Evolutionary conservation across 2,797 vertebrate species (phyloP).

Genomic region (Pseudopleuronectes americanus): DNA sequence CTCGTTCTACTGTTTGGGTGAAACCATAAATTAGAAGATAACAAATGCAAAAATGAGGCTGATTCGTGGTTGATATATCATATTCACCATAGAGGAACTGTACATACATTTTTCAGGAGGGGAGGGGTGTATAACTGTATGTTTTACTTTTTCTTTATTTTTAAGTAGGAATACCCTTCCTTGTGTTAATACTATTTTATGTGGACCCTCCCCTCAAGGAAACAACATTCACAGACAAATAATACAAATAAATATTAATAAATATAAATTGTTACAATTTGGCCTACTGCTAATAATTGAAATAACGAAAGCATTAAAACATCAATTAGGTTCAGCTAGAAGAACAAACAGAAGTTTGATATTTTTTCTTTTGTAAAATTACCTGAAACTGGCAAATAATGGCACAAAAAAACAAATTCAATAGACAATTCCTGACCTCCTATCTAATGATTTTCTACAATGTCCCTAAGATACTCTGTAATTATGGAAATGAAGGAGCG

Average conservation of each 20-base stretch:
- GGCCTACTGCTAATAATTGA: too few species aligned
- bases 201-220: too few species aligned
- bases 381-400: too few species aligned
- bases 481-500: background rate
- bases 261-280: background rate
- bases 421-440: too few species aligned
- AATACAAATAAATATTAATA: too few species aligned
- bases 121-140: background rate
- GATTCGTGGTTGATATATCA: background rate
- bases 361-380: too few species aligned
- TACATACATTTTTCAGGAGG: background rate
- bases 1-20: background rate
- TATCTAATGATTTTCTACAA: background rate
- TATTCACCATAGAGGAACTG: background rate
- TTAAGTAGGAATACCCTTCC: too few species aligned
- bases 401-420: background rate
- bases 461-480: slow-evolving; percentile 3
- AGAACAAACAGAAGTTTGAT: too few species aligned
- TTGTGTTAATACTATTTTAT: too few species aligned
- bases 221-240: background rate
- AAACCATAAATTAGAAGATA: background rate
- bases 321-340: too few species aligned
- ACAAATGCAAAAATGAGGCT: background rate
- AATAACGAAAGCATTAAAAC: too few species aligned
- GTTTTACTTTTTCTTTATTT: too few species aligned